A percentile compares a stretch with the other conserved stretches of the same genome.
These are phyloP conservation scores for Sciurus carolinensis DNA, from an alignment of 2,797 vertebrate genomes.

Conservation along the genomic window DNA sequence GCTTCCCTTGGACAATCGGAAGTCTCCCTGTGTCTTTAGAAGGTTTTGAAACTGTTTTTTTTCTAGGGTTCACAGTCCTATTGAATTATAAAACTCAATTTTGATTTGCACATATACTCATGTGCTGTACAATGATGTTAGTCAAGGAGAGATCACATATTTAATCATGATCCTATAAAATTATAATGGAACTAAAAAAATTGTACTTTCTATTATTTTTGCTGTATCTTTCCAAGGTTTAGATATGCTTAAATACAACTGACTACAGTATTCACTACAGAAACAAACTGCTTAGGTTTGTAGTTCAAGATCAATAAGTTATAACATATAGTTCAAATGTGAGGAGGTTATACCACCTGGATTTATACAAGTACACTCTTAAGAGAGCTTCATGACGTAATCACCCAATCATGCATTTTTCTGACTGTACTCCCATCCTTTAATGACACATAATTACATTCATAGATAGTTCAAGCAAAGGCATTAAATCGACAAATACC, in stretches of 20 bases:
- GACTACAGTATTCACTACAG: neutral
- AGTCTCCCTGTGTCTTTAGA: neutral
- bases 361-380: neutral
- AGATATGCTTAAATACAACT: neutral
- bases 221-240: neutral
- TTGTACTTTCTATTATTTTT: neutral
- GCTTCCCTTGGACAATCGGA: neutral
- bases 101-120: neutral
- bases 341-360: neutral
- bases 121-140: neutral
- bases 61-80: neutral
- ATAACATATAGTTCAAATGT: neutral
- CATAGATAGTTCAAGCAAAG: neutral
- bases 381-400: neutral
- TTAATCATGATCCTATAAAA: neutral
- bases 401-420: neutral
- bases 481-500: neutral
- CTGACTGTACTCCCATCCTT: neutral
- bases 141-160: too few relatives aligned
- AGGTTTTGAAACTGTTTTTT: slow-evolving; percentile 9
- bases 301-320: too few relatives aligned
- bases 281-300: too few relatives aligned
- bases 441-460: neutral
- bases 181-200: neutral
- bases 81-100: neutral